Evolutionary conservation across 1,140 invertebrate species (phyloP).

Genomic region (Eciton burchellii): DNA sequence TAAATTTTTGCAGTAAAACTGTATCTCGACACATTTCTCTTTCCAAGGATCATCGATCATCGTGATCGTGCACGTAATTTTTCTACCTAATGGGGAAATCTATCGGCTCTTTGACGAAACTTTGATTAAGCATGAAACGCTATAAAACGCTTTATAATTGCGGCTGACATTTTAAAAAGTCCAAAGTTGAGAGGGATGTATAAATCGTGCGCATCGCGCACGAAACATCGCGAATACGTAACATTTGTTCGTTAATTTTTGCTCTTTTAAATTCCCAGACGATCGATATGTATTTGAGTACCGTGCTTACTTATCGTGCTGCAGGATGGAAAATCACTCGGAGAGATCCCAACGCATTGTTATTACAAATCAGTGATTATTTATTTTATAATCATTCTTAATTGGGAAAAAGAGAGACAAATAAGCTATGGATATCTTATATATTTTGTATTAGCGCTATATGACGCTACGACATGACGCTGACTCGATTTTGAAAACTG

Average conservation of each 20-base stretch:
- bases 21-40: not conserved
- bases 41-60: too few relatives aligned
- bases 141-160: too few relatives aligned
- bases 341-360: not conserved
- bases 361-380: conserved; percentile 76
- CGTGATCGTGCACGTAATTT: not conserved
- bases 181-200: too few relatives aligned
- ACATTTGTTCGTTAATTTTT: too few relatives aligned
- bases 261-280: too few relatives aligned
- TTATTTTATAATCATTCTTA: conserved; percentile 73
- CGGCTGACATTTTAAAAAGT: too few relatives aligned
- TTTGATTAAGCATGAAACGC: too few relatives aligned
- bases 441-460: conserved; percentile 75
- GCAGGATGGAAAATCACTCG: not conserved
- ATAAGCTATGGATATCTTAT: conserved; percentile 66
- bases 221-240: too few relatives aligned
- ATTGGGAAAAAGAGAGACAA: conserved; percentile 68
- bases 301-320: too few relatives aligned
- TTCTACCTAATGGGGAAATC: too few relatives aligned
- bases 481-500: conserved; percentile 76
- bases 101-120: too few relatives aligned
- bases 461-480: conserved; percentile 76
- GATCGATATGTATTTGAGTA: conserved; percentile 1
- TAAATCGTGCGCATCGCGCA: too few relatives aligned
- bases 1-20: not conserved